Evolutionary conservation across 2,888 invertebrate species (phyloP).

Genomic region (Scaptomyza caliginosa): DNA sequence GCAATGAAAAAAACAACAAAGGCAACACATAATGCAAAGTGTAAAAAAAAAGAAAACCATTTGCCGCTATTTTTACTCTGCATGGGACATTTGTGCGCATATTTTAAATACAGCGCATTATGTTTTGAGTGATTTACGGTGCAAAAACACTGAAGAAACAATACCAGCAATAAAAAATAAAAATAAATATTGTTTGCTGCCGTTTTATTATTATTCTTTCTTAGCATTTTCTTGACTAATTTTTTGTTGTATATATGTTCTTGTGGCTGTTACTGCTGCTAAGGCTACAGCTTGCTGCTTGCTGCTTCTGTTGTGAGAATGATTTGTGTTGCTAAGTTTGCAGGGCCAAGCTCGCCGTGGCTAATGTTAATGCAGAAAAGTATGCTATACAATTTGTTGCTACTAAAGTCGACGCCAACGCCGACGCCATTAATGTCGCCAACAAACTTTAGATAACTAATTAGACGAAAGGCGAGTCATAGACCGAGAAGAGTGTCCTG

Average conservation of each 20-base stretch:
- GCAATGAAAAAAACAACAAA: slow-evolving; percentile 6
- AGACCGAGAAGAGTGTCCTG: slow-evolving; percentile 15
- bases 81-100: slow-evolving; percentile 63
- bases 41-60: slow-evolving; percentile 52
- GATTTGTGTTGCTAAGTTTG: slow-evolving; percentile 59
- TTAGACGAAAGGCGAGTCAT: slow-evolving; percentile 60
- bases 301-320: slow-evolving; percentile 37
- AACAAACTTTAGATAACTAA: slow-evolving; percentile 76
- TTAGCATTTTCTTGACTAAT: slow-evolving; percentile 23
- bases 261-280: neutral
- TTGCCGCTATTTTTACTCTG: slow-evolving; percentile 38
- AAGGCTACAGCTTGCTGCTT: neutral
- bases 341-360: slow-evolving; percentile 16
- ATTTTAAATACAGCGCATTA: slow-evolving; percentile 74
- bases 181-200: slow-evolving; percentile 23
- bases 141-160: slow-evolving; percentile 39
- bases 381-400: slow-evolving; percentile 62
- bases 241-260: slow-evolving; percentile 15
- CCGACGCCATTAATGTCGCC: slow-evolving; percentile 69
- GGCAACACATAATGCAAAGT: slow-evolving; percentile 19
- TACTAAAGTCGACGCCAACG: neutral
- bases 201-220: slow-evolving; percentile 11
- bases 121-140: slow-evolving; percentile 73
- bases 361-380: slow-evolving; percentile 59
- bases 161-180: slow-evolving; percentile 30